A percentile compares a stretch with the other conserved stretches of the same genome.
Conservation (phyloP, 2,113 vertebrate genomes). For the Entomyzon cyanotis region DNA sequence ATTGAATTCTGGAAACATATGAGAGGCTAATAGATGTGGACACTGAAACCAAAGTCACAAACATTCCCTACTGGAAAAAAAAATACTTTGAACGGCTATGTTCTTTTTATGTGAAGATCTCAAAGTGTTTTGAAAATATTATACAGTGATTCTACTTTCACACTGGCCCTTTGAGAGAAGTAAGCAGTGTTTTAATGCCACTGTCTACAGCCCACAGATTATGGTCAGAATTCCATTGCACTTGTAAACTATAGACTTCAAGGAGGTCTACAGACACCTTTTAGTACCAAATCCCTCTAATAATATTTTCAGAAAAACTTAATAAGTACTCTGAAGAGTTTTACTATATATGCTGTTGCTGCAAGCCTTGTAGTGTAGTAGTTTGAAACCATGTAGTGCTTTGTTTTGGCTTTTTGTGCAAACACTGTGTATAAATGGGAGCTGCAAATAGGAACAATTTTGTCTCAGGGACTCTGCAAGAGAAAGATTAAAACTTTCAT, state of each 20-base stretch:
- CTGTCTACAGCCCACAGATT: not conserved
- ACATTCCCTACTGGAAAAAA: not conserved
- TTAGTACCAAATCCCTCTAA: not conserved
- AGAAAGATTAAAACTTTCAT: not conserved
- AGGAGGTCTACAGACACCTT: not conserved
- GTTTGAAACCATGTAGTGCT: not conserved
- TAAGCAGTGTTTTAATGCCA: not conserved
- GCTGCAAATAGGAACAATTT: not conserved
- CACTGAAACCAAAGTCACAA: not conserved
- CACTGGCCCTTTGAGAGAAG: not conserved
- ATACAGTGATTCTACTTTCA: not conserved
- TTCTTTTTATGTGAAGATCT: not conserved
- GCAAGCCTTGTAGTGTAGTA: not conserved
- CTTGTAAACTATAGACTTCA: not conserved
- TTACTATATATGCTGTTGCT: not conserved
- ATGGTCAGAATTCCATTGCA: not conserved
- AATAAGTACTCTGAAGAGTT: not conserved
- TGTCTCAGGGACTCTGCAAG: not conserved
- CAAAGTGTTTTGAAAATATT: not conserved
- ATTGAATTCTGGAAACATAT: not conserved
- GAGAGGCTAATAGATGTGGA: not conserved
- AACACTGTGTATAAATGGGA: not conserved
- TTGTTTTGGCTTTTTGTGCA: not conserved
- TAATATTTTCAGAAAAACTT: not conserved
- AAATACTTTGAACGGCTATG: not conserved